phyloP scores from a whole-genome alignment of 2,113 vertebrate species.

The Mirounga angustirostris region DNA sequence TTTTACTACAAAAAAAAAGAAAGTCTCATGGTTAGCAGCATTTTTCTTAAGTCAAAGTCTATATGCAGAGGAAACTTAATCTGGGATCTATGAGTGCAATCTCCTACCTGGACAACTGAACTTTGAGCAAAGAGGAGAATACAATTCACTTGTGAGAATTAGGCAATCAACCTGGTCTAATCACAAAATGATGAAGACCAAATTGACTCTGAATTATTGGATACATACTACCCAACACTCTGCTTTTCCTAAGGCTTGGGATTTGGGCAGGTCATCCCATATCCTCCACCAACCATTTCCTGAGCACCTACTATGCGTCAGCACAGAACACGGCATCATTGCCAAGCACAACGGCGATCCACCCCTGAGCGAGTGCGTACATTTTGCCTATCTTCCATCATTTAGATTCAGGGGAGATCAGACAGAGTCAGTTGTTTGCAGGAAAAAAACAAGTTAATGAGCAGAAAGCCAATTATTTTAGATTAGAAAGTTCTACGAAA shows the following conservation, averaged over 20 bases:
- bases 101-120: conserved; percentile 17
- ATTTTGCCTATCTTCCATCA: not conserved
- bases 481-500: conserved; percentile 68
- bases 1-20: not conserved
- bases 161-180: conserved; percentile 28
- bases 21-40: not conserved
- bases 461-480: conserved; percentile 62
- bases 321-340: not conserved
- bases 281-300: not conserved
- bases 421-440: conserved; percentile 65
- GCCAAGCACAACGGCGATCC: not conserved
- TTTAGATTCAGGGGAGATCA: not conserved
- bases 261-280: not conserved
- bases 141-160: conserved; percentile 38
- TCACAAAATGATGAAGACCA: conserved; percentile 25
- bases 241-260: not conserved
- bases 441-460: conserved; percentile 22
- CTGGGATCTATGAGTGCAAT: not conserved
- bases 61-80: conserved; percentile 19
- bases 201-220: not conserved
- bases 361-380: not conserved
- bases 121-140: conserved; percentile 10
- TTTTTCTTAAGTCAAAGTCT: not conserved
- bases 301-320: not conserved
- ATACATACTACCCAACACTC: not conserved